Percentiles rank a stretch among this genome's conserved stretches.
Evolutionary conservation across 64 coral and sea anemone genomes (phyloP).

Genomic region (Dendronephthya gigantea): DNA sequence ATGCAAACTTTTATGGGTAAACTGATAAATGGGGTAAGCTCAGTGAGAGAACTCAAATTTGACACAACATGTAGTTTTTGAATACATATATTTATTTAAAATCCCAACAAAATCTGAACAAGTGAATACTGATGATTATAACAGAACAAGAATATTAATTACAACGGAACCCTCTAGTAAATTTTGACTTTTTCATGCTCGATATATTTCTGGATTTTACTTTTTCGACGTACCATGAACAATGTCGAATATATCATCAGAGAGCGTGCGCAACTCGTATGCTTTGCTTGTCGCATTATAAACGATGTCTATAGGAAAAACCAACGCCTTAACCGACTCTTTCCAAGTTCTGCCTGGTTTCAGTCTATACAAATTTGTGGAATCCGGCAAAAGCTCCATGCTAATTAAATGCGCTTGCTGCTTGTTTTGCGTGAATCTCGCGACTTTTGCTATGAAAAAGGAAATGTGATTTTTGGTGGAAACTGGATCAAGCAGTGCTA

Average conservation of each 20-base stretch:
- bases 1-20: too few relatives aligned
- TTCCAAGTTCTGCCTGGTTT: background rate
- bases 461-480: background rate
- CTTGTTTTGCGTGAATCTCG: background rate
- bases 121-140: too few relatives aligned
- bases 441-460: background rate
- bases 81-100: too few relatives aligned
- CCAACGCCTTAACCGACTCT: background rate
- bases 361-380: background rate
- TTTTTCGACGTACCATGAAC: background rate
- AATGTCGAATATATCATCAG: background rate
- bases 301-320: background rate
- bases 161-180: too few relatives aligned
- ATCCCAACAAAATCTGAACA: too few relatives aligned
- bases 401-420: background rate
- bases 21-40: too few relatives aligned
- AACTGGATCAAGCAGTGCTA: background rate
- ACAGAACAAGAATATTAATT: too few relatives aligned
- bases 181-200: too few relatives aligned
- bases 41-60: too few relatives aligned
- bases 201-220: too few relatives aligned
- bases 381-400: background rate
- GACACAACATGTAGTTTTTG: too few relatives aligned
- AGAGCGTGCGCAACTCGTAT: background rate
- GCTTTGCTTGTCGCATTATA: background rate